These are phyloP conservation scores for Eledone cirrhosa DNA, from an alignment of 2,888 invertebrate species.

Conservation along the genomic window DNA sequence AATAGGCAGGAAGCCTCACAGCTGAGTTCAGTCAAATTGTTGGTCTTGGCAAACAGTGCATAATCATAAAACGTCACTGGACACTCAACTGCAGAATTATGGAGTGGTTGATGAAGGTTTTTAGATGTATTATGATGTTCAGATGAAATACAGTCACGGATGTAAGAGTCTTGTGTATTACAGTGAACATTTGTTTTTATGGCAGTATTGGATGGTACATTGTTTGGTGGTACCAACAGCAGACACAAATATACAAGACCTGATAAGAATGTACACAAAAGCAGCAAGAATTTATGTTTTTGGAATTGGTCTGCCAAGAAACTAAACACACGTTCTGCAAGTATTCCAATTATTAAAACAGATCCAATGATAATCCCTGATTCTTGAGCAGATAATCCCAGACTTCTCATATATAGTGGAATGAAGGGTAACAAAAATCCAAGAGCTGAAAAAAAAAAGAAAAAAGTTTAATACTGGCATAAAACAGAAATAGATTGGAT, in stretches of 20 bases:
- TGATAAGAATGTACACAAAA: constrained; percentile 79
- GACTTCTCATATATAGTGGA: constrained; percentile 78
- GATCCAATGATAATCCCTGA: constrained; percentile 81
- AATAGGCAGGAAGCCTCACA: constrained; percentile 38
- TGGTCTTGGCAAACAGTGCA: constrained; percentile 12
- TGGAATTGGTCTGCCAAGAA: constrained; percentile 81
- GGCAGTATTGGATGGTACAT: background rate
- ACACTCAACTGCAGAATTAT: constrained; percentile 27
- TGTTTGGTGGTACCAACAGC: constrained; percentile 68
- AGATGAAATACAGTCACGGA: constrained; percentile 44
- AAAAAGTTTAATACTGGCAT: constrained; percentile 30
- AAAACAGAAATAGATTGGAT: background rate
- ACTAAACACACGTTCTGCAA: constrained; percentile 81
- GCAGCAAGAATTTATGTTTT: constrained; percentile 84
- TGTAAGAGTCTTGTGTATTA: constrained; percentile 48
- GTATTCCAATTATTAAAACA: constrained; percentile 80
- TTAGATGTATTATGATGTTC: background rate
- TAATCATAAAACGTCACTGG: constrained; percentile 30
- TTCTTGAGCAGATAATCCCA: constrained; percentile 80
- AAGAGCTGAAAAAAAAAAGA: constrained; percentile 73
- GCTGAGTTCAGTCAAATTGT: background rate
- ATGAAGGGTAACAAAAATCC: constrained; percentile 85
- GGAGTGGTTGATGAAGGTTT: background rate
- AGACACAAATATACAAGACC: constrained; percentile 83
- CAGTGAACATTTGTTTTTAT: constrained; percentile 48